These are phyloP conservation scores for Phaethon lepturus DNA, from an alignment of 2,113 vertebrate genomes.

Conservation along the genomic window DNA sequence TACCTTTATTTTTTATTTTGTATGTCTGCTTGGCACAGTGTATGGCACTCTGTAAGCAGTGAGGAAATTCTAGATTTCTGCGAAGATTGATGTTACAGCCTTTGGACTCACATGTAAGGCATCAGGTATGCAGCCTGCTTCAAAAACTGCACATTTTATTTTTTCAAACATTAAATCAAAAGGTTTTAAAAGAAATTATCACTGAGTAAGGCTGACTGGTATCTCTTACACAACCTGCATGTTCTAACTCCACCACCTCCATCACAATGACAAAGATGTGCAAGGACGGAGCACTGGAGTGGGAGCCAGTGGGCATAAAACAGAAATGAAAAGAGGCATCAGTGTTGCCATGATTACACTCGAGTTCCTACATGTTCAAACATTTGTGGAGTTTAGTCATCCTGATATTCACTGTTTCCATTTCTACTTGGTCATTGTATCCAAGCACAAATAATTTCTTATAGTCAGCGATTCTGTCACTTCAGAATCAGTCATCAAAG, in stretches of 20 bases:
- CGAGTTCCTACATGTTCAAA: background rate
- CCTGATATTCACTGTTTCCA: background rate
- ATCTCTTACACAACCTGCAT: background rate
- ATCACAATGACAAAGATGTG: background rate
- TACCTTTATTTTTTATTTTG: background rate
- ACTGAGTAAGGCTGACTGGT: background rate
- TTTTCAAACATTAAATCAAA: background rate
- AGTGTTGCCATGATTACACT: background rate
- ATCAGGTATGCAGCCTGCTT: background rate
- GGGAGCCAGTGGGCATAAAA: background rate
- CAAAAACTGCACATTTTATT: background rate
- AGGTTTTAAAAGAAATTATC: background rate
- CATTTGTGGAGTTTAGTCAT: background rate
- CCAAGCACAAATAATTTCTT: background rate
- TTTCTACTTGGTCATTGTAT: background rate
- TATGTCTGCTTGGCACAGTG: background rate
- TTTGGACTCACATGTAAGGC: background rate
- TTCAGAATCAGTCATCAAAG: background rate
- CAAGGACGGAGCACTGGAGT: background rate
- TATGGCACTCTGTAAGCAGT: background rate
- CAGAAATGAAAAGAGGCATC: background rate
- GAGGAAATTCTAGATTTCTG: background rate
- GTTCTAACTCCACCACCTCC: background rate
- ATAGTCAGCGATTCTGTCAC: background rate
- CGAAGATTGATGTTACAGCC: background rate